phyloP scores from a whole-genome alignment of 2,113 vertebrate genomes.

The Dasyurus viverrinus region DNA sequence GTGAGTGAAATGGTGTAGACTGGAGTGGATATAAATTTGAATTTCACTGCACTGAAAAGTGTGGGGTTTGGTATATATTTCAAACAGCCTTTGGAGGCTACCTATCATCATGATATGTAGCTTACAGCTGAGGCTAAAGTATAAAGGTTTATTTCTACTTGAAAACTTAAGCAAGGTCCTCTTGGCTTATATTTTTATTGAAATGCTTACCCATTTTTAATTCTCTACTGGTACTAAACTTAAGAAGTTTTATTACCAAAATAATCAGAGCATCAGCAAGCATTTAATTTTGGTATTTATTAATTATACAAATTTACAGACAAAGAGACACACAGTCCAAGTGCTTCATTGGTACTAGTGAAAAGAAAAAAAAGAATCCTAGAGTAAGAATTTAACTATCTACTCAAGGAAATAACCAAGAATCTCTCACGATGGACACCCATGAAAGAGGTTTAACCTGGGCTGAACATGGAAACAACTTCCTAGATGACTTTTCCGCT shows the following conservation, averaged over 20 bases:
- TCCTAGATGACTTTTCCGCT: not conserved
- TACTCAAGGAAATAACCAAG: not conserved
- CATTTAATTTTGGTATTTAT: not conserved
- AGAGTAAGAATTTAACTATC: not conserved
- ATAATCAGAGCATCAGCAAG: not conserved
- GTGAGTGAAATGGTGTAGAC: constrained; percentile 63
- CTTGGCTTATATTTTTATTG: not conserved
- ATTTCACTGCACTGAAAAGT: constrained; percentile 57
- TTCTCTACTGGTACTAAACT: not conserved
- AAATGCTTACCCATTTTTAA: not conserved
- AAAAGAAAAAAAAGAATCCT: not conserved
- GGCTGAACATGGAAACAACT: not conserved
- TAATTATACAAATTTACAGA: not conserved
- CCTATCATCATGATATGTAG: constrained; percentile 63
- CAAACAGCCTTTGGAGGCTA: constrained; percentile 63
- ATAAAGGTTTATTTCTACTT: constrained; percentile 53
- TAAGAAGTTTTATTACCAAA: not conserved
- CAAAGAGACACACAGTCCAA: not conserved
- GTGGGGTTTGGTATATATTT: constrained; percentile 63
- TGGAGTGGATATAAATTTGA: constrained; percentile 76
- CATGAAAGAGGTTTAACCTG: not conserved
- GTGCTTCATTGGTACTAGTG: not conserved
- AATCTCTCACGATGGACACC: not conserved
- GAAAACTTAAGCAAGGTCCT: constrained; percentile 5
- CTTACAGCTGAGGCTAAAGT: not conserved